Percentiles rank a stretch among this genome's conserved stretches.
phyloP scores from a whole-genome alignment of 2,113 vertebrate genomes.

The Melospiza georgiana region DNA sequence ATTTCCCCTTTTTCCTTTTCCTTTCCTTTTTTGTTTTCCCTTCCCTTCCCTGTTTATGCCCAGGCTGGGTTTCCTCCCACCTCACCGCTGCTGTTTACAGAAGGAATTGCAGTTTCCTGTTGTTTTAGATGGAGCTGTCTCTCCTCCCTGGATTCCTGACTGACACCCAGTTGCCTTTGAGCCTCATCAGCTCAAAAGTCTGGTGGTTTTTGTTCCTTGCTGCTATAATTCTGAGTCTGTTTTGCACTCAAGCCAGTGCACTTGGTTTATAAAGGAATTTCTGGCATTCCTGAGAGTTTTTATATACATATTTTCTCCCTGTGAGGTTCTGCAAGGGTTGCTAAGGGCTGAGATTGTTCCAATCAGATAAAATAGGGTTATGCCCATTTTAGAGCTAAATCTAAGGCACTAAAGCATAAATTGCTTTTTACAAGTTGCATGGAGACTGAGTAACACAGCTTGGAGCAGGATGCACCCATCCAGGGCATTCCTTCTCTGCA shows the following conservation, averaged over 20 bases:
- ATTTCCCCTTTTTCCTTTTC: too few relatives aligned
- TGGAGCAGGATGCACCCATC: neutral
- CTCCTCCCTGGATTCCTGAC: neutral
- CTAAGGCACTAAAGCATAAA: neutral
- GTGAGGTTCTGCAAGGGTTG: neutral
- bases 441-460: neutral
- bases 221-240: neutral
- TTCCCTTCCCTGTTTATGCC: constrained; percentile 13
- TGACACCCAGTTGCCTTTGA: neutral
- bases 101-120: constrained; percentile 48
- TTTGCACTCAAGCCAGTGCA: neutral
- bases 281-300: neutral
- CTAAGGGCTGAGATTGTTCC: neutral
- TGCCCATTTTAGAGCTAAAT: neutral
- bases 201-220: neutral
- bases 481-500: neutral
- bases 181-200: neutral
- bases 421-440: neutral
- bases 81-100: constrained; percentile 47
- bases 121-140: constrained; percentile 38
- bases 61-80: constrained; percentile 25
- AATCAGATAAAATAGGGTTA: neutral
- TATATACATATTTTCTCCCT: neutral
- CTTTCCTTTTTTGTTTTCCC: too few relatives aligned
- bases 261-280: neutral